Evolutionary conservation across 2,113 vertebrate genomes (phyloP).

Genomic region (Sarotherodon lohbergeri): DNA sequence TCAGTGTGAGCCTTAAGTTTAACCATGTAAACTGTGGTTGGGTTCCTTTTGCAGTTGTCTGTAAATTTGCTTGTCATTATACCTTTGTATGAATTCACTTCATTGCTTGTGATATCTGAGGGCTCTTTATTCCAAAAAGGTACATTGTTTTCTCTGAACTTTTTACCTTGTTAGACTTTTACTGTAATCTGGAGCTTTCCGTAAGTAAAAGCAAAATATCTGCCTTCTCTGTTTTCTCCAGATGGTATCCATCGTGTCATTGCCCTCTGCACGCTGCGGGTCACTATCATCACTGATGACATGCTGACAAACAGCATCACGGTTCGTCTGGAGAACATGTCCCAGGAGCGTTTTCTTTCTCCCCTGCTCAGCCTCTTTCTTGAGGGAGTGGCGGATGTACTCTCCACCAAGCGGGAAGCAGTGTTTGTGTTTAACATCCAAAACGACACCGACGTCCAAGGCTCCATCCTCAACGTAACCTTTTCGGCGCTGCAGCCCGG

Average conservation of each 20-base stretch:
- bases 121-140: fast-evolving
- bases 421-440: constrained; percentile 96
- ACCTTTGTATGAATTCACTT: neutral
- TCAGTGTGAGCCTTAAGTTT: fast-evolving
- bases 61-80: neutral
- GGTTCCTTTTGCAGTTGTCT: neutral
- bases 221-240: constrained; percentile 28
- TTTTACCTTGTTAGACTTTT: neutral
- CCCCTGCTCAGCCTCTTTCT: constrained; percentile 87
- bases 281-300: constrained; percentile 95
- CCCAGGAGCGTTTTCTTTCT: constrained; percentile 94
- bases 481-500: constrained; percentile 90
- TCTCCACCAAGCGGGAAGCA: constrained; percentile 84
- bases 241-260: constrained; percentile 83
- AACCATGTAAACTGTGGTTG: neutral
- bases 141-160: neutral
- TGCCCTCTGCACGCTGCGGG: constrained; percentile 84
- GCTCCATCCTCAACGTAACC: constrained; percentile 92
- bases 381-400: constrained; percentile 87
- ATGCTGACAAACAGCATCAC: constrained; percentile 99
- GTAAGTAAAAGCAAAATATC: neutral
- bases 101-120: neutral
- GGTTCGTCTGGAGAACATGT: constrained; percentile 96
- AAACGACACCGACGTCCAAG: constrained; percentile 88
- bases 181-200: neutral